Conservation (phyloP, 2,888 invertebrate genomes). For the Platypus cylindrus region DNA sequence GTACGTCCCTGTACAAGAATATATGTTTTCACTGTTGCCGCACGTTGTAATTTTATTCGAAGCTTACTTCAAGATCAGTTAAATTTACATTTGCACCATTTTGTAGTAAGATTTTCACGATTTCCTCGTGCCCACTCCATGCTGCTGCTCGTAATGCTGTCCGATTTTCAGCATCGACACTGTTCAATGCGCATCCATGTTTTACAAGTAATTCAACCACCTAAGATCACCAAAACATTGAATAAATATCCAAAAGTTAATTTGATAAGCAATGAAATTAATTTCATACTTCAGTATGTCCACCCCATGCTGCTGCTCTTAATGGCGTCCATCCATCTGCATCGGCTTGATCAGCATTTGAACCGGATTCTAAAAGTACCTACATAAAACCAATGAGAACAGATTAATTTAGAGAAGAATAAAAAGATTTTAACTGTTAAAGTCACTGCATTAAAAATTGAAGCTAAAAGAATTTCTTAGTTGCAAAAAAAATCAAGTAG, state of each 20-base stretch:
- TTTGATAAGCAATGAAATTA: not conserved
- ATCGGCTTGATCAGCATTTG: slow-evolving; percentile 64
- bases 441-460: no score
- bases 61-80: slow-evolving; percentile 60
- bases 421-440: no score
- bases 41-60: not conserved
- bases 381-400: slow-evolving; percentile 17
- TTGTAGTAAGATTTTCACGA: slow-evolving; percentile 59
- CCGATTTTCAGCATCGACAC: slow-evolving; percentile 75
- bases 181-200: slow-evolving; percentile 72
- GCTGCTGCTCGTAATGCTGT: slow-evolving; percentile 84
- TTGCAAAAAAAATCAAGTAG: no score
- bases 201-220: slow-evolving; percentile 69
- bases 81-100: slow-evolving; percentile 69
- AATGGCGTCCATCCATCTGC: slow-evolving; percentile 84
- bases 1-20: slow-evolving; percentile 54
- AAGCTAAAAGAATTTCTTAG: no score
- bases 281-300: slow-evolving; percentile 66
- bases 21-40: no score
- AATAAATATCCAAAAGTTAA: slow-evolving; percentile 1
- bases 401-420: no score
- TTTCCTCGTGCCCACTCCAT: slow-evolving; percentile 88
- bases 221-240: slow-evolving; percentile 32
- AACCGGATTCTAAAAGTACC: slow-evolving; percentile 45
- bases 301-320: slow-evolving; percentile 91